Conservation (phyloP, 2,797 vertebrate genomes). For the Valencia hispanica region DNA sequence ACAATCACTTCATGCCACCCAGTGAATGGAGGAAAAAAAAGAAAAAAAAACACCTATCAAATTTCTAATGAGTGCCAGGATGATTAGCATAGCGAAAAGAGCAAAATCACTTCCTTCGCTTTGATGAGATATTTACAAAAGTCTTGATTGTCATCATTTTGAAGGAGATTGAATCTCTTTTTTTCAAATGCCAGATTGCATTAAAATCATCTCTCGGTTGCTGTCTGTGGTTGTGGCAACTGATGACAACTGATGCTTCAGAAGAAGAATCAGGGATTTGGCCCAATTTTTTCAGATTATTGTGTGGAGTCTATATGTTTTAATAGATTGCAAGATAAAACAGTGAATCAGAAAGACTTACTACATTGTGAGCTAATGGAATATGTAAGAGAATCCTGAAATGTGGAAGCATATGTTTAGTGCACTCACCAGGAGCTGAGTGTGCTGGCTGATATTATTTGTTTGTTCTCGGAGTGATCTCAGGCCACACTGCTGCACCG, state of each 20-base stretch:
- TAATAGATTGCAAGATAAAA: conserved; percentile 70
- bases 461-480: conserved; percentile 69
- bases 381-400: conserved; percentile 75
- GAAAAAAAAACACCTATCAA: conserved; percentile 67
- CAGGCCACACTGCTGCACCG: conserved; percentile 59
- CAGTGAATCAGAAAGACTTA: conserved; percentile 69
- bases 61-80: conserved; percentile 69
- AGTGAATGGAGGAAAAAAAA: conserved; percentile 13
- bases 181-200: conserved; percentile 68
- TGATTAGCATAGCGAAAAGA: conserved; percentile 79
- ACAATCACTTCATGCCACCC: conserved; percentile 64
- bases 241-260: conserved; percentile 69
- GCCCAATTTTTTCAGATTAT: conserved; percentile 36
- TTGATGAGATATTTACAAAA: conserved; percentile 77
- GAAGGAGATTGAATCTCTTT: conserved; percentile 64
- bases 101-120: conserved; percentile 72
- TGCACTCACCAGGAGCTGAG: conserved; percentile 72
- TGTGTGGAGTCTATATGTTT: conserved; percentile 66
- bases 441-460: conserved; percentile 72
- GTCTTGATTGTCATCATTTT: conserved; percentile 74
- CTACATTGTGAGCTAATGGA: conserved; percentile 68
- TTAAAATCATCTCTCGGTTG: conserved; percentile 56
- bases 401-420: conserved; percentile 70
- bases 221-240: conserved; percentile 48
- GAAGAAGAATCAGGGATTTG: conserved; percentile 62